Evolutionary conservation across 2,113 vertebrate genomes (phyloP).

Genomic region (Aegithalos caudatus): DNA sequence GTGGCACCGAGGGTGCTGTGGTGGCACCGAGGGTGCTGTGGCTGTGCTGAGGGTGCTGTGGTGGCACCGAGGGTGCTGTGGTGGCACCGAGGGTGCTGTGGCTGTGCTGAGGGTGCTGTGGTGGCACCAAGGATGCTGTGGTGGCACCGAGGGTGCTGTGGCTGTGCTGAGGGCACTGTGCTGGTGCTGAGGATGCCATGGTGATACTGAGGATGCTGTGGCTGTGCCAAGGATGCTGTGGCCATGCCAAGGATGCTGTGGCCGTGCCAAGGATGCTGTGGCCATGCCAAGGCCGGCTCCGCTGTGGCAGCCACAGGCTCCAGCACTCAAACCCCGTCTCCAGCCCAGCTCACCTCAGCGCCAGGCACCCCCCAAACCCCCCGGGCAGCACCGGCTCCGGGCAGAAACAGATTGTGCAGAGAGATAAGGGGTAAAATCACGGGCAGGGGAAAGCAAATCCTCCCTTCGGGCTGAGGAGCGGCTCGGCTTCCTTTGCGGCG

Average conservation of each 20-base stretch:
- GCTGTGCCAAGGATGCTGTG: rapidly evolving
- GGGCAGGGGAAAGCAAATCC: not conserved
- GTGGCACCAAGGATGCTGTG: rapidly evolving
- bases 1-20: rapidly evolving
- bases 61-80: rapidly evolving
- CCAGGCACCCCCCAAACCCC: not conserved
- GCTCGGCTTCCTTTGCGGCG: not conserved
- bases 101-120: rapidly evolving
- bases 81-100: rapidly evolving
- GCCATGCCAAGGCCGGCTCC: not conserved
- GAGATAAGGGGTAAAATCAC: not conserved
- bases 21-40: rapidly evolving
- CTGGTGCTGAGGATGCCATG: rapidly evolving
- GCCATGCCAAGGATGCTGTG: rapidly evolving
- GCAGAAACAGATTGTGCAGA: not conserved
- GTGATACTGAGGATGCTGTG: rapidly evolving
- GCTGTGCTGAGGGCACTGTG: rapidly evolving
- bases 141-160: not conserved
- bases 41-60: rapidly evolving
- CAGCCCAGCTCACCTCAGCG: not conserved
- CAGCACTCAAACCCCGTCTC: not conserved
- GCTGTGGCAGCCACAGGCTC: not conserved
- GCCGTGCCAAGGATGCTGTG: rapidly evolving
- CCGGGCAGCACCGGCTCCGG: rapidly evolving
- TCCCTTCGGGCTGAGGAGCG: not conserved